Conservation (phyloP, 2,888 invertebrate species). For the Plebejus argus region DNA sequence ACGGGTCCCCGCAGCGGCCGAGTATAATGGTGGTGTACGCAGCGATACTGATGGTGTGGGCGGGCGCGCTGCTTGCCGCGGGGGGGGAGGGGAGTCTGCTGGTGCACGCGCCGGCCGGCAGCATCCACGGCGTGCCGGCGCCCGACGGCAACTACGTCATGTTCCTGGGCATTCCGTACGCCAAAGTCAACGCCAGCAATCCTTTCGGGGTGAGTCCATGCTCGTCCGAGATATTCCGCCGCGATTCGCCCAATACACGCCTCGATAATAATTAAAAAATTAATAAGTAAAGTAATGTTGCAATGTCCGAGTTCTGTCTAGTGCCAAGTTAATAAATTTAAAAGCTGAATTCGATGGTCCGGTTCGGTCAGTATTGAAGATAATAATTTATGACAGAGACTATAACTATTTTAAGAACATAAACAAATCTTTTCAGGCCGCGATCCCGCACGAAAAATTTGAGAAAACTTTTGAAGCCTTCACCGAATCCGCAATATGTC, state of each 20-base stretch:
- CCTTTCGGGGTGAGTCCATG: not conserved
- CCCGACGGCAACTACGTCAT: constrained; percentile 3
- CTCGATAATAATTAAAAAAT: no score
- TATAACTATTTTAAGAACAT: no score
- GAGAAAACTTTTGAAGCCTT: not conserved
- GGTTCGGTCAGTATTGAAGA: not conserved
- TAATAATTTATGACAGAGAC: no score
- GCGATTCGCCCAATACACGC: not conserved
- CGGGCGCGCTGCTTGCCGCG: not conserved
- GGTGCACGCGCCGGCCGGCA: not conserved
- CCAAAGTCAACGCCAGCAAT: constrained; percentile 7
- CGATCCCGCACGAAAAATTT: not conserved
- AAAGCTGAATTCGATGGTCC: no score
- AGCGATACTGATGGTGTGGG: not conserved
- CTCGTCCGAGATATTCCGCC: no score
- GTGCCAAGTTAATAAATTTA: no score
- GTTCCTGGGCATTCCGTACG: not conserved
- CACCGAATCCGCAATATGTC: constrained; percentile 13
- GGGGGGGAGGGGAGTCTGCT: not conserved
- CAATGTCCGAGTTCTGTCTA: no score
- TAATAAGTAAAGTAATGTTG: no score
- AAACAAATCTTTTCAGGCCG: not conserved
- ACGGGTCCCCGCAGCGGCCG: no score
- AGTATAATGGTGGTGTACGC: not conserved
- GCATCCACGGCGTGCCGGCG: not conserved